Evolutionary conservation across 2,113 vertebrate genomes (phyloP), one percentile per base, ranked within the genome.

Genomic region (Sander vitreus): DNA sequence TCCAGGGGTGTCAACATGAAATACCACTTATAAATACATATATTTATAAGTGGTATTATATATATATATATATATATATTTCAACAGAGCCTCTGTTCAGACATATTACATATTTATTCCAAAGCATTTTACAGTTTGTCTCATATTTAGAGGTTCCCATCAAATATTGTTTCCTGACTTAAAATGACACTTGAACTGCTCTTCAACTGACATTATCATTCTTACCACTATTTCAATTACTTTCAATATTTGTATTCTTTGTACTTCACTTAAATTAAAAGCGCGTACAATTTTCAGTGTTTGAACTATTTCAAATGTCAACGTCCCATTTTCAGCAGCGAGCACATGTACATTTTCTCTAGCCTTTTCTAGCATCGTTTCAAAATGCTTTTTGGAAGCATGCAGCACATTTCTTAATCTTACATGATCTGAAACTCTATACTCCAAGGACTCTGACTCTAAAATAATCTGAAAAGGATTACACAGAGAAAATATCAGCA

Each of bases 401-500:
- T 43, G 9, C 18, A 19, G 48, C 36, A 36, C 19, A 33, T 25
- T 47, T 9, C 50, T 63, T 23, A 57, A 47, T 66, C 59, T 23
- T 51, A 59, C 55, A 39, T 51, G 63, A 80, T 43, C 36, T 72
- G 69, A 27, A 73, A 60, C 60, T 74, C 58, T 25, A 63, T 13
- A 62, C 21, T 23, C 57, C 71, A 60, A 62, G 27, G 71, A 60
- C 25, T 63, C 12, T 36, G 5, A 53, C 63, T 66, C 39, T 53
- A 50, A 73, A 81, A 74, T 47, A 21, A n/a, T 50, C 55, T 14
- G 6, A 53, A 62, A 63, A 76, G 54, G 19, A 66, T 36, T 4
- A 54, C 43, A 21, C n/a, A 39, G 27, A 30, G 55, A 59, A 60
- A 72, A 68, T 39, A 73, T 73, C 30, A 72, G 55, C 33, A 66